These are phyloP conservation scores for Conus ventricosus DNA, from an alignment of 1,140 invertebrate genomes.

Conservation along the genomic window DNA sequence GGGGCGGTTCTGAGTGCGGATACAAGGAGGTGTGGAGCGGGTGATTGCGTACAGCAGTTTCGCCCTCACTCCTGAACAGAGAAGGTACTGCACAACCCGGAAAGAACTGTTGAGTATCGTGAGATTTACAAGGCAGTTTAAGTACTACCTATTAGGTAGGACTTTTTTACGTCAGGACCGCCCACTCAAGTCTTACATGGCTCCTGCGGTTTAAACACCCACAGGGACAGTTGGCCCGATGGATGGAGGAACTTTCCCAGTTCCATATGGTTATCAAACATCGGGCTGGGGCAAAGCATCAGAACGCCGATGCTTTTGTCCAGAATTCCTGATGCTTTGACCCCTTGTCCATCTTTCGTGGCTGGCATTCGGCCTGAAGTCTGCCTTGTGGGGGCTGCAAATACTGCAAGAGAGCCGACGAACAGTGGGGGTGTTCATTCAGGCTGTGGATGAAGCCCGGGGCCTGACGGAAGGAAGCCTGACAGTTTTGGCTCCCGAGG, in stretches of 20 bases:
- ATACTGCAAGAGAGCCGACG: constrained; percentile 10
- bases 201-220: constrained; percentile 49
- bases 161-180: constrained; percentile 49
- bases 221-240: constrained; percentile 54
- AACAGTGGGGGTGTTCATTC: constrained; percentile 31
- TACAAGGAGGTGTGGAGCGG: constrained; percentile 45
- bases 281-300: constrained; percentile 28
- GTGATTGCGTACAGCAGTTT: constrained; percentile 43
- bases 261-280: constrained; percentile 44
- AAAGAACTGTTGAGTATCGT: constrained; percentile 50
- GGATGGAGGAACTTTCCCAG: constrained; percentile 50
- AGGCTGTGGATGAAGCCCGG: constrained; percentile 36
- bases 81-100: constrained; percentile 52
- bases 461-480: too few relatives aligned
- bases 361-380: background rate
- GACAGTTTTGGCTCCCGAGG: too few relatives aligned
- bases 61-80: constrained; percentile 33
- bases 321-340: constrained; percentile 12
- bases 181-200: constrained; percentile 52
- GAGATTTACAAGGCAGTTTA: constrained; percentile 34
- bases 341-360: background rate
- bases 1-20: constrained; percentile 41
- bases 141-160: constrained; percentile 45
- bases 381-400: constrained; percentile 42
- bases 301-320: constrained; percentile 47